Conservation (phyloP, 2,888 invertebrate genomes). For the Perizoma affinitatum region DNA sequence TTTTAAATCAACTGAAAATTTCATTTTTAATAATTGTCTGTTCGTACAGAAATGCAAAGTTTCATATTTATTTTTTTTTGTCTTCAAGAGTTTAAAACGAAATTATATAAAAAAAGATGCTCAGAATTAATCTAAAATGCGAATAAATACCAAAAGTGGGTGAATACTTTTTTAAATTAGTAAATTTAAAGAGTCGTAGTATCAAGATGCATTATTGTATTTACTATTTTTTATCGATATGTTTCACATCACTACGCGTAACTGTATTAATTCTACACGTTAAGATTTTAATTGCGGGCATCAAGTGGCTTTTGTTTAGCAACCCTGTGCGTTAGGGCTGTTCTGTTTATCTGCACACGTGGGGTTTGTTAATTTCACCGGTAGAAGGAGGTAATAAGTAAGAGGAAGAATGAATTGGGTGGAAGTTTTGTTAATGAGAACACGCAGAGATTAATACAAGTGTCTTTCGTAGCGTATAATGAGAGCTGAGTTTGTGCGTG, state of each 20-base stretch:
- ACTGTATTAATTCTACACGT: slow-evolving; percentile 75
- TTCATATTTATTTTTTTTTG: too few species aligned
- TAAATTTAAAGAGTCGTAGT: too few species aligned
- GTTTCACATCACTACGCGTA: slow-evolving; percentile 37
- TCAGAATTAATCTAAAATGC: too few species aligned
- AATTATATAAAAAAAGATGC: too few species aligned
- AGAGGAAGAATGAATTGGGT: slow-evolving; percentile 15
- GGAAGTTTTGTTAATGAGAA: slow-evolving; percentile 10
- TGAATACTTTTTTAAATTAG: too few species aligned
- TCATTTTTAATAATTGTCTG: too few species aligned
- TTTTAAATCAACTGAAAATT: background rate
- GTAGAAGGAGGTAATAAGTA: slow-evolving; percentile 19
- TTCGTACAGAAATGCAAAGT: too few species aligned
- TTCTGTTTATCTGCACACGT: slow-evolving; percentile 32
- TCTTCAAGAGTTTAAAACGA: too few species aligned
- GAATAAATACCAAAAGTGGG: too few species aligned
- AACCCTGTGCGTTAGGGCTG: slow-evolving; percentile 27
- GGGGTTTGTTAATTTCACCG: slow-evolving; percentile 27
- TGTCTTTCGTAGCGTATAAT: slow-evolving; percentile 6
- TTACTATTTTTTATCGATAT: too few species aligned
- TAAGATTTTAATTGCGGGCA: slow-evolving; percentile 81
- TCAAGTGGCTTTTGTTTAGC: slow-evolving; percentile 69
- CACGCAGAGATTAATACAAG: slow-evolving; percentile 14
- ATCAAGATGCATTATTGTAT: too few species aligned
- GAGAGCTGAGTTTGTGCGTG: background rate